Percentiles rank a stretch among this genome's conserved stretches.
Evolutionary conservation across 37 sponge, comb jelly and placozoan species (phyloP).

Genomic region (Ianthella basta): DNA sequence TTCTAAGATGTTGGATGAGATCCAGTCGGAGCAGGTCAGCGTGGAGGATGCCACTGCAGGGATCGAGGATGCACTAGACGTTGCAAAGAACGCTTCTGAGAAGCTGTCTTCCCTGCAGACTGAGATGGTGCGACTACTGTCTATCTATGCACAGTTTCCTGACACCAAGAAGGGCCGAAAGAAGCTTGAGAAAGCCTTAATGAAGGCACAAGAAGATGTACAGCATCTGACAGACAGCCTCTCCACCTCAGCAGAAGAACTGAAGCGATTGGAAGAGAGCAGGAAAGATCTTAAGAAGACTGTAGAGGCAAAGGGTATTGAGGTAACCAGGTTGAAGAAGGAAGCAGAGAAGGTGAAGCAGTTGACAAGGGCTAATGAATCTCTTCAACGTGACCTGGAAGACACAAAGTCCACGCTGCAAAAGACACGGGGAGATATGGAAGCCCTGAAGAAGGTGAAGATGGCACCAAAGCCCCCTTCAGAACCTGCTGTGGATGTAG

Average conservation of each 20-base stretch:
- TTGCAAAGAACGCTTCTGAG: constrained; percentile 40
- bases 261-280: constrained; percentile 41
- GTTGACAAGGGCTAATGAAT: constrained; percentile 43
- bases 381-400: constrained; percentile 37
- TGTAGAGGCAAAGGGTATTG: constrained; percentile 51
- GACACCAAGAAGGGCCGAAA: constrained; percentile 68
- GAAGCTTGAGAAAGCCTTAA: constrained; percentile 72
- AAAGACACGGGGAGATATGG: constrained; percentile 33
- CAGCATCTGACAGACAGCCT: constrained; percentile 31
- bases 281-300: constrained; percentile 49
- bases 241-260: not conserved
- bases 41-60: constrained; percentile 54
- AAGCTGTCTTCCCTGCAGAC: constrained; percentile 49
- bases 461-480: constrained; percentile 11
- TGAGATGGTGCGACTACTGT: constrained; percentile 58
- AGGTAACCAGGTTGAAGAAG: constrained; percentile 44
- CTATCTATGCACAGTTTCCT: constrained; percentile 55
- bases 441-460: constrained; percentile 4
- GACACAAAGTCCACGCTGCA: constrained; percentile 3
- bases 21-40: constrained; percentile 9
- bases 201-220: constrained; percentile 74
- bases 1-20: not conserved
- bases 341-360: constrained; percentile 39
- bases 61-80: constrained; percentile 55
- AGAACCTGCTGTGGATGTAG: not conserved